phyloP scores from a whole-genome alignment of 2,888 invertebrate genomes.

The Meiosimyza platycephala region DNA sequence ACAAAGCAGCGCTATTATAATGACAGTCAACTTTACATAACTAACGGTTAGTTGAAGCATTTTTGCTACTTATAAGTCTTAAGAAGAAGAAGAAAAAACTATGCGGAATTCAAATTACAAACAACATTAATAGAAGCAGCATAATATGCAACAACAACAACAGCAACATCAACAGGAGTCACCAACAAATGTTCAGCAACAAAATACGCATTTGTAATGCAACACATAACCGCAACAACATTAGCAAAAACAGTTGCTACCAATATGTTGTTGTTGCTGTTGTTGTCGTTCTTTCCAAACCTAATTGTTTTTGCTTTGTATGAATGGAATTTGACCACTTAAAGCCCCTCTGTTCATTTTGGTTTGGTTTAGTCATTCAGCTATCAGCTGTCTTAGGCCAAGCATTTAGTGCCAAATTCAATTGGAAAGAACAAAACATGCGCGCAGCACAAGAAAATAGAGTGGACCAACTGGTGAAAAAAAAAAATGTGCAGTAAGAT shows the following conservation, averaged over 20 bases:
- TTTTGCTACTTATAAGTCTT: too few species aligned
- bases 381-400: constrained; percentile 16
- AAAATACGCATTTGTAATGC: constrained; percentile 33
- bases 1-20: too few species aligned
- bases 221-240: constrained; percentile 24
- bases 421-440: constrained; percentile 25
- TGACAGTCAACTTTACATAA: too few species aligned
- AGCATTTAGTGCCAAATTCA: constrained; percentile 35
- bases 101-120: constrained; percentile 18
- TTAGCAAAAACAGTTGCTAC: constrained; percentile 12
- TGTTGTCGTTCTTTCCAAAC: constrained; percentile 3
- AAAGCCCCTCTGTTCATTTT: neutral
- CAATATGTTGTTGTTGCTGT: constrained; percentile 20
- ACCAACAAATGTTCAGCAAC: neutral
- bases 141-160: neutral
- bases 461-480: neutral
- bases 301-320: constrained; percentile 22
- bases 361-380: constrained; percentile 5
- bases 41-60: constrained; percentile 12
- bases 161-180: constrained; percentile 15
- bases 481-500: too few species aligned
- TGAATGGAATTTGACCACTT: constrained; percentile 26
- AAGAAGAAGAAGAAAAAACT: neutral
- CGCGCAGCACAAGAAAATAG: neutral
- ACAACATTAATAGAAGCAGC: neutral